Base-by-base conservation (phyloP, 2,797 vertebrate genomes). In the Acipenser transmontanus region DNA sequence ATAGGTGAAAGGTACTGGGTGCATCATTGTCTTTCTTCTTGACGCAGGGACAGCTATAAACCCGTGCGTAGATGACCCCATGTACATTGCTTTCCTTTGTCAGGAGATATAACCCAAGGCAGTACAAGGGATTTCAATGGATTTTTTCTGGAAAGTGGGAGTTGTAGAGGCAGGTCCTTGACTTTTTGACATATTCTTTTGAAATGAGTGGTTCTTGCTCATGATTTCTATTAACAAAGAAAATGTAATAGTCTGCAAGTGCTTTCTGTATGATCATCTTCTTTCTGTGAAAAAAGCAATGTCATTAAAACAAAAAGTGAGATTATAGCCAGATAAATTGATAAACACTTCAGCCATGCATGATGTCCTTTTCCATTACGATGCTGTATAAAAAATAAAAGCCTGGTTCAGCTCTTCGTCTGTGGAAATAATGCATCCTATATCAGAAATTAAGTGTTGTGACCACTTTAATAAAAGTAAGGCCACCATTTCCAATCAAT, bases 351-450 rank as follows among this genome's bases (percentile, higher is more conserved):
- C 34, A 34, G 34, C 34, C 34, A 3, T 34, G 34, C 34, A 34
- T 4, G 4, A 34, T 34, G 34, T 34, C 34, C 34, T 73, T 79
- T 82, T 84, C 87, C 80, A 88, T 89, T 88, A 87, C 89, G 84
- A 69, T 82, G 81, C 83, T 82, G 88, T 89, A 85, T 88, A 86
- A 88, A 90, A 89, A 85, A 88, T 89, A 89, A 89, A 87, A 83
- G 85, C 72, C 59, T 75, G 71, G 85, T 81, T 88, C 85, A 86
- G 84, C 84, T 76, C 49, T 86, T 79, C 78, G 75, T 50, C 67
- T 47, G 74, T 76, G 76, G 81, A 78, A 73, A 80, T 80, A 79
- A 82, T 73, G 77, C 65, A 75, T 70, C 11, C 70, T 71, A 48
- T 74, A 78, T 80, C 78, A 78, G 72, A 71, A 73, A 73, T 77